Evolutionary conservation across 2,888 invertebrate species (phyloP).

Genomic region (Tipula unca): DNA sequence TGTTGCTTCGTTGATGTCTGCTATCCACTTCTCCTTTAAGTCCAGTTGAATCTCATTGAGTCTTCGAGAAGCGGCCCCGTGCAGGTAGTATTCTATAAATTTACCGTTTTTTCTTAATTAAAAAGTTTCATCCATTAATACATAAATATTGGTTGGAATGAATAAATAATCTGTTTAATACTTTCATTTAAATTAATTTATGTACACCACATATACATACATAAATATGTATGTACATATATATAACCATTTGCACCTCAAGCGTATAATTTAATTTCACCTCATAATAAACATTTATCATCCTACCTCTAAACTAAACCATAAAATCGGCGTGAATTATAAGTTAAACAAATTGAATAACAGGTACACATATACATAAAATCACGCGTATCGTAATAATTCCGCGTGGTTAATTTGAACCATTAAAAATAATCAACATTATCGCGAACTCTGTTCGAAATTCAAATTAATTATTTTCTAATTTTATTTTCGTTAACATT

Average conservation of each 20-base stretch:
- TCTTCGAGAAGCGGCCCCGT: no score
- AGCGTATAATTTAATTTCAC: not conserved
- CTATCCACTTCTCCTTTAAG: no score
- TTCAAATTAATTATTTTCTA: not conserved
- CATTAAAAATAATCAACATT: not conserved
- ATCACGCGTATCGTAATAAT: not conserved
- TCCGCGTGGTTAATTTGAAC: not conserved
- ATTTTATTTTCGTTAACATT: not conserved
- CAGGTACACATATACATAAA: not conserved
- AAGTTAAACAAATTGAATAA: not conserved
- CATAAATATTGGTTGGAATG: no score
- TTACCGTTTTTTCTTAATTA: no score
- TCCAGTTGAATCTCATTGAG: no score
- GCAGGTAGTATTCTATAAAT: no score
- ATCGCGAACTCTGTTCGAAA: not conserved
- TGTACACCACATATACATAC: no score
- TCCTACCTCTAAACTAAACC: not conserved
- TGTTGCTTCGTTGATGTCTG: no score
- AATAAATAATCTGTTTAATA: no score
- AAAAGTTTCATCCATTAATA: no score
- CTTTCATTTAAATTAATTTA: no score
- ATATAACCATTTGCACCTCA: no score
- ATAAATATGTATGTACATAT: not conserved
- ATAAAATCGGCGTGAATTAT: not conserved
- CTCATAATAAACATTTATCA: not conserved